phyloP scores from a whole-genome alignment of 2,797 vertebrate genomes.

The Melanotaenia boesemani region DNA sequence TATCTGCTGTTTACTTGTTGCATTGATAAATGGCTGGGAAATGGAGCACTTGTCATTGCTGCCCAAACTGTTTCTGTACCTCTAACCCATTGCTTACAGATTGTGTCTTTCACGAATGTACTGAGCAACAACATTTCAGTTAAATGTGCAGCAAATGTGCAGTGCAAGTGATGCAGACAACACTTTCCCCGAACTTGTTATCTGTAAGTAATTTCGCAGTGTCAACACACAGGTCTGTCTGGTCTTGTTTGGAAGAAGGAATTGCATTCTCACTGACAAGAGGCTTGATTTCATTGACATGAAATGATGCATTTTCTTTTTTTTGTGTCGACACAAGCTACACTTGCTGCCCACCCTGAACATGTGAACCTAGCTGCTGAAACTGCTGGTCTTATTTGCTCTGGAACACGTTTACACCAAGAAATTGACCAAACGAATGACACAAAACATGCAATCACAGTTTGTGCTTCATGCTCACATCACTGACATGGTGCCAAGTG shows the following conservation, averaged over 20 bases:
- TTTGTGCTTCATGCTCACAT: slow-evolving; percentile 27
- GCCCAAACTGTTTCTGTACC: background rate
- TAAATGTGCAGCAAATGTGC: background rate
- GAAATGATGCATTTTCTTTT: slow-evolving; percentile 11
- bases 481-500: slow-evolving; percentile 30
- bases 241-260: slow-evolving; percentile 24
- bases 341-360: background rate
- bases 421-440: background rate
- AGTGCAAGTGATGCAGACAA: background rate
- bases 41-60: background rate
- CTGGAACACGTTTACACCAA: background rate
- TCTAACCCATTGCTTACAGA: no score
- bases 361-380: slow-evolving; percentile 3
- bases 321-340: slow-evolving; percentile 9
- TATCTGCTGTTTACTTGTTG: background rate
- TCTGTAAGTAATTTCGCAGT: background rate
- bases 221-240: slow-evolving; percentile 44
- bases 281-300: slow-evolving; percentile 16
- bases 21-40: background rate
- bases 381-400: background rate
- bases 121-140: no score
- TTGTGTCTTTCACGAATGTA: no score
- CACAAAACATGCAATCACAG: background rate
- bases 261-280: slow-evolving; percentile 5
- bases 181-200: background rate